Evolutionary conservation across 92 coral and sea anemone genomes (phyloP).

Genomic region (Palythoa heliodiscus): DNA sequence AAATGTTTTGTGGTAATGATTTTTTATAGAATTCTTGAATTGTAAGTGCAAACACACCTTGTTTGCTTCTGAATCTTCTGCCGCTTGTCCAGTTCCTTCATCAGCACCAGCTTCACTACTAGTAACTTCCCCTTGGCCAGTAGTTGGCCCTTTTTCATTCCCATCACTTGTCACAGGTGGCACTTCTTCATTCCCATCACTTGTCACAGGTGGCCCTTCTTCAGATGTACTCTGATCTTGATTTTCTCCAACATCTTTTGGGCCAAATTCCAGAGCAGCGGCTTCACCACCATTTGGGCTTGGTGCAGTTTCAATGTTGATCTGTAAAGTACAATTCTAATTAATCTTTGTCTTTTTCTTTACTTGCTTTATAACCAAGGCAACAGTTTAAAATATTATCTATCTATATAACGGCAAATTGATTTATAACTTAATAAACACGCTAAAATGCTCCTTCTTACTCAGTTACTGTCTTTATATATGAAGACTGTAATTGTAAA

Average conservation of each 20-base stretch:
- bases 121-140: not conserved
- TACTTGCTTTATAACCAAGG: not conserved
- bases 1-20: not conserved
- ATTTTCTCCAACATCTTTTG: not conserved
- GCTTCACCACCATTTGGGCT: conserved; percentile 37
- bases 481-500: too few relatives aligned
- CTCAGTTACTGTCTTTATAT: too few relatives aligned
- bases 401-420: too few relatives aligned
- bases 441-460: too few relatives aligned
- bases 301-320: conserved; percentile 27
- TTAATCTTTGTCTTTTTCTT: not conserved
- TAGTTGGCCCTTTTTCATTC: not conserved
- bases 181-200: not conserved
- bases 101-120: conserved; percentile 18
- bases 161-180: conserved; percentile 1
- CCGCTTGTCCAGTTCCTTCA: conserved; percentile 17
- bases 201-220: conserved; percentile 13
- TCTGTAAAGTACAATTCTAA: not conserved
- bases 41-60: not conserved
- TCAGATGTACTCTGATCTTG: conserved; percentile 27
- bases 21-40: too few relatives aligned
- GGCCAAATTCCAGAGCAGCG: not conserved
- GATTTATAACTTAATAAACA: too few relatives aligned
- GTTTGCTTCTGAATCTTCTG: conserved; percentile 12
- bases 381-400: too few relatives aligned